These are phyloP conservation scores for Neosalanx taihuensis DNA, from an alignment of 2,797 vertebrate genomes.

Conservation along the genomic window DNA sequence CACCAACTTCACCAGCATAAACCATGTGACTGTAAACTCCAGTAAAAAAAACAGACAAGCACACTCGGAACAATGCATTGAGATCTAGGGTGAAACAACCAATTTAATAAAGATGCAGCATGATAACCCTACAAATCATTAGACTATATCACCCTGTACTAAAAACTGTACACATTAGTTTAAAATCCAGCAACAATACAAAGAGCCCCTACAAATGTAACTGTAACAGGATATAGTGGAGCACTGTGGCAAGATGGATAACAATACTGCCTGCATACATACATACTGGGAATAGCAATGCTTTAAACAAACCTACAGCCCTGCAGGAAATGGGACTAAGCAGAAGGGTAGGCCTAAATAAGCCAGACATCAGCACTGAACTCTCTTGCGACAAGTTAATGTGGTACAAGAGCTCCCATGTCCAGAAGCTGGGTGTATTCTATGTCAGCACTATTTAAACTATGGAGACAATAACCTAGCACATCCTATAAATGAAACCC, in stretches of 20 bases:
- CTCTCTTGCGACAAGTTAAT: neutral
- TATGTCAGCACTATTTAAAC: neutral
- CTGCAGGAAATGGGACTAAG: conserved; percentile 28
- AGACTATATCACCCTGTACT: neutral
- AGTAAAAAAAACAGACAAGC: neutral
- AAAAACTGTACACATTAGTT: too few relatives aligned
- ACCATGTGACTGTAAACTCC: conserved; percentile 23
- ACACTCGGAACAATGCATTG: neutral
- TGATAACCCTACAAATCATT: neutral
- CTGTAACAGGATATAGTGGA: neutral
- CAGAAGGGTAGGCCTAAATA: conserved; percentile 2
- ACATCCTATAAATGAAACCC: neutral
- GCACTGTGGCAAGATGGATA: neutral
- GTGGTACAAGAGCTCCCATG: neutral
- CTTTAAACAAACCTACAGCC: conserved; percentile 22
- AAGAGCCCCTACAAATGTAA: neutral
- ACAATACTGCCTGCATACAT: neutral
- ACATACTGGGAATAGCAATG: conserved; percentile 1
- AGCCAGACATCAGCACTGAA: conserved; percentile 2
- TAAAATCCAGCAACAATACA: neutral
- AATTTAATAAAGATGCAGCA: neutral
- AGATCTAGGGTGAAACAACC: neutral
- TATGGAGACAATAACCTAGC: neutral
- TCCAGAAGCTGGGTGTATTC: neutral
- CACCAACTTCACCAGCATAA: conserved; percentile 9